phyloP scores from a whole-genome alignment of 2,113 vertebrate species.

The Copsychus sechellarum region DNA sequence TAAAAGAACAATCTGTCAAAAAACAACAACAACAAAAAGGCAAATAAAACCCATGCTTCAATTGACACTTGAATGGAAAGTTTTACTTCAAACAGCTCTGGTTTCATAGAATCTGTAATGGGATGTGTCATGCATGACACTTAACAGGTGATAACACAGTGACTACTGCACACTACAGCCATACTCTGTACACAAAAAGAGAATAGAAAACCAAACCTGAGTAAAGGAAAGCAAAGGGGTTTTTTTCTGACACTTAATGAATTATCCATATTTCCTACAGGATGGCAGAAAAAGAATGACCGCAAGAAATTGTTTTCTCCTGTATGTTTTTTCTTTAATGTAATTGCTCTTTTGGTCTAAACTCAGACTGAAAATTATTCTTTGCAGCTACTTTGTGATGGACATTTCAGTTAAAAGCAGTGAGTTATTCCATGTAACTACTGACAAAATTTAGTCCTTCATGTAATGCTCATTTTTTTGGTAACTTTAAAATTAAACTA shows the following conservation, averaged over 20 bases:
- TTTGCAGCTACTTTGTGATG: neutral
- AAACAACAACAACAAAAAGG: neutral
- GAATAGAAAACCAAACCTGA: neutral
- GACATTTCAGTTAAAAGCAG: neutral
- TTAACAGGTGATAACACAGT: neutral
- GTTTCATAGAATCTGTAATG: neutral
- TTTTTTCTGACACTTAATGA: neutral
- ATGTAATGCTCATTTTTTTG: neutral
- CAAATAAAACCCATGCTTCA: neutral
- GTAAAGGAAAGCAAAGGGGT: neutral
- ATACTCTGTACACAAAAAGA: neutral
- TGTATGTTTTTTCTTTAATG: neutral
- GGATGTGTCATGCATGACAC: neutral
- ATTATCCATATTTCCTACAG: constrained; percentile 16
- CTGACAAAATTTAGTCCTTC: constrained; percentile 10
- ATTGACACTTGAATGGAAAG: constrained; percentile 15
- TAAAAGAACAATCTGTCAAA: neutral
- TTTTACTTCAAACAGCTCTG: neutral
- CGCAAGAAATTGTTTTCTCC: neutral
- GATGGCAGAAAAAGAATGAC: neutral
- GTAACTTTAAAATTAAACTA: constrained; percentile 10
- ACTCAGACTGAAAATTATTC: neutral
- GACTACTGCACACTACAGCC: neutral
- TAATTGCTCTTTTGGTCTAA: constrained; percentile 1
- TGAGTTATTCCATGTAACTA: neutral